These are phyloP conservation scores for Thunnus albacares DNA, from an alignment of 2,797 vertebrate genomes.

Conservation along the genomic window DNA sequence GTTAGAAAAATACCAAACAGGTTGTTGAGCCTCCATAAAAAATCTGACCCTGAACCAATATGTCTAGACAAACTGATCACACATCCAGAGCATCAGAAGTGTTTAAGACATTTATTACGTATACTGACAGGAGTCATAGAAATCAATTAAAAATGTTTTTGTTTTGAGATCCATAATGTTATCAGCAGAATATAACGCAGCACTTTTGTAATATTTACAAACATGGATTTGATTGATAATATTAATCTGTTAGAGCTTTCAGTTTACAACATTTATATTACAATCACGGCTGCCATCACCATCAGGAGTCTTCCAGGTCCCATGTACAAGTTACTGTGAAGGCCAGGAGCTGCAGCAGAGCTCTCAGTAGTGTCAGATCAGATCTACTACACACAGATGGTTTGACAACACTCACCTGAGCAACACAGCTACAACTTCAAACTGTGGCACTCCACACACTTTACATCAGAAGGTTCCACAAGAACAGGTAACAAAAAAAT, in stretches of 20 bases:
- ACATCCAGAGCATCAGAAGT: conserved; percentile 9
- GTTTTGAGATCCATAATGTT: conserved; percentile 48
- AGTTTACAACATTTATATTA: conserved; percentile 73
- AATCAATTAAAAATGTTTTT: conserved; percentile 69
- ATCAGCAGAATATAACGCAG: conserved; percentile 45
- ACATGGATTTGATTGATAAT: conserved; percentile 33
- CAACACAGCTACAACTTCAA: not conserved
- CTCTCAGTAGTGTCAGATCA: not conserved
- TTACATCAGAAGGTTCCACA: conserved; percentile 26
- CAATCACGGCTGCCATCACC: conserved; percentile 46
- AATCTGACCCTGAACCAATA: no score
- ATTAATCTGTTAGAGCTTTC: conserved; percentile 47
- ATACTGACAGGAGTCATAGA: conserved; percentile 69
- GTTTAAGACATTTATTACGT: conserved; percentile 76
- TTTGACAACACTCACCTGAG: no score
- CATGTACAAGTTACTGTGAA: conserved; percentile 6
- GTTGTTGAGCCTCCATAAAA: no score
- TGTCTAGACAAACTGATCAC: not conserved
- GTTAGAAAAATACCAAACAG: no score
- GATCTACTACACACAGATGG: not conserved
- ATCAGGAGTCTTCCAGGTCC: conserved; percentile 31
- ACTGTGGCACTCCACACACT: conserved; percentile 4
- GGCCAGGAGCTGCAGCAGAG: conserved; percentile 24
- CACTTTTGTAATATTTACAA: conserved; percentile 70
- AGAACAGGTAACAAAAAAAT: conserved; percentile 29